Conservation (phyloP, 2,113 vertebrate genomes). For the Mus musculus region DNA sequence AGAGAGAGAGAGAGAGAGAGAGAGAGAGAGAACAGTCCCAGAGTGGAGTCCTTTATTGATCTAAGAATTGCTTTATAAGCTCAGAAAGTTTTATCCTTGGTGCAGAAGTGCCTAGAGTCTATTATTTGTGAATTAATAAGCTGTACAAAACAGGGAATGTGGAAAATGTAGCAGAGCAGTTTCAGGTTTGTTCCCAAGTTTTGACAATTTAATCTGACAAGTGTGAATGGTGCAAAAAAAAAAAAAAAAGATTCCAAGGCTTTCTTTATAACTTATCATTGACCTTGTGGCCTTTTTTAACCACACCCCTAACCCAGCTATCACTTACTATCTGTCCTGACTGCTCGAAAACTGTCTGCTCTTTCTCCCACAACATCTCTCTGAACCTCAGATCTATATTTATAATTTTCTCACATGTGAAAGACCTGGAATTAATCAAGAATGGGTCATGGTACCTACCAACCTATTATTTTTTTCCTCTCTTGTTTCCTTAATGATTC, state of each 20-base stretch:
- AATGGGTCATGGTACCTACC: background rate
- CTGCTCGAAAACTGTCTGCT: background rate
- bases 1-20: too few species aligned
- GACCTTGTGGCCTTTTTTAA: background rate
- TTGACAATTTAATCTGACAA: slow-evolving; percentile 20
- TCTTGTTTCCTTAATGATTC: background rate
- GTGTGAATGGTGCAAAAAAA: background rate
- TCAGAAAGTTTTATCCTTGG: slow-evolving; percentile 62
- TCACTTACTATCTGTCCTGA: background rate
- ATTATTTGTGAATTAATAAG: slow-evolving; percentile 71
- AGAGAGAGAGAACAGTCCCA: slow-evolving; percentile 36
- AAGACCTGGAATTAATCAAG: background rate
- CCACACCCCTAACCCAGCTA: fast-evolving
- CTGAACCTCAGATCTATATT: background rate
- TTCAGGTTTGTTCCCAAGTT: background rate
- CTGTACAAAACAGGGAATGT: background rate
- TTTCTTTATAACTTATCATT: background rate
- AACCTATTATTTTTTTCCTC: background rate
- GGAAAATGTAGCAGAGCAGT: background rate
- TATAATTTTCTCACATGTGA: too few species aligned
- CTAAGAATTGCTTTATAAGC: slow-evolving; percentile 66
- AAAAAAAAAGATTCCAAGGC: background rate
- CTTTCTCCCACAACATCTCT: background rate
- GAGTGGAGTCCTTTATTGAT: slow-evolving; percentile 70
- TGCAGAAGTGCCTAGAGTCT: slow-evolving; percentile 56